Evolutionary conservation across 2,888 invertebrate species (phyloP), one percentile per base, ranked within the genome.

Genomic region (Aleiodes testaceus): DNA sequence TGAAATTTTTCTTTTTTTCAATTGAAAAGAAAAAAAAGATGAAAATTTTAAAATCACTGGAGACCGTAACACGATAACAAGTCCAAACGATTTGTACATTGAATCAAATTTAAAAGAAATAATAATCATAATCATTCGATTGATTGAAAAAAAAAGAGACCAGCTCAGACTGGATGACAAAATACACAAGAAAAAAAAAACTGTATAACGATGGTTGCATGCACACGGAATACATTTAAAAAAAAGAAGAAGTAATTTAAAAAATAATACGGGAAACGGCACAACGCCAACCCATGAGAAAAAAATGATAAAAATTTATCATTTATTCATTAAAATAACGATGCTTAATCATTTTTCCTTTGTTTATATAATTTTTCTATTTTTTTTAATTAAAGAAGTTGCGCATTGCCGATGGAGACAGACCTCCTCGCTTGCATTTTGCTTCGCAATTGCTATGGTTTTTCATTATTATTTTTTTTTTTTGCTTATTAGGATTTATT

Each of bases 381-480:
- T 74, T 77, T 74, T 77, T 74, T 77, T 73, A 73, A 71, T 68
- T 79, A 80, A 80, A 79, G 77, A 81, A 81, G 80, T 83, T 79
- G 76, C 76, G 82, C 80, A 82, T 78, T 78, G 79, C 78, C 79
- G 80, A 77, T 78, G 81, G 80, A 82, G 81, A 82, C 82, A 80
- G 14, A 80, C 82, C 81, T 84, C 80, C 80, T 81, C 79, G 80
- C 77, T 79, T 81, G 84, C 80, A 82, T 81, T 81, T 74, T 63
- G 81, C 81, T 82, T 83, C 80, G 79, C 79, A 82, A 79, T 78
- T 80, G 82, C 82, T 82, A 80, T 77, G 75, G 79, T 81, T 79
- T 79, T 78, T 76, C 36, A 36, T 36, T 72, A 74, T 74, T 73
- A 78, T 76, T 74, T 79, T 79, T 75, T 77, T 77, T 76, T 77